phyloP scores from a whole-genome alignment of 1,140 invertebrate species.

The Anagrus nilaparvatae region DNA sequence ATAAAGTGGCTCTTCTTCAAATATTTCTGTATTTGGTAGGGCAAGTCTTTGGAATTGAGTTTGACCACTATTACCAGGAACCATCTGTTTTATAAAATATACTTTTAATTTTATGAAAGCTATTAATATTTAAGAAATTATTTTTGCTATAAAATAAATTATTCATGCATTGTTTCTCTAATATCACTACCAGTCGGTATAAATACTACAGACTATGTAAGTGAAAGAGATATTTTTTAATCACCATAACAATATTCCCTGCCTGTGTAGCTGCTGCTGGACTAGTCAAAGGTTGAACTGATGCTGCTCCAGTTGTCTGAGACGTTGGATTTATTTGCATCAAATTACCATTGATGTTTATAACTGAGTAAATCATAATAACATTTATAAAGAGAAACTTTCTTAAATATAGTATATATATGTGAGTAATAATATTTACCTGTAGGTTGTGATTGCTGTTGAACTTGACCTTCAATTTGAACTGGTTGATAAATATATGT shows the following conservation, averaged over 20 bases:
- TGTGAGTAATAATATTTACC: constrained; percentile 33
- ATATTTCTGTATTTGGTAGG: constrained; percentile 50
- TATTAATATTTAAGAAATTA: neutral
- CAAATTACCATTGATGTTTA: constrained; percentile 64
- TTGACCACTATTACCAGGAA: constrained; percentile 49
- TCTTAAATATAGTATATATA: neutral
- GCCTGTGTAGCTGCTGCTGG: constrained; percentile 56
- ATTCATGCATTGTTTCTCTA: constrained; percentile 30
- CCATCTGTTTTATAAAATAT: constrained; percentile 42
- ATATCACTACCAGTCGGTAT: constrained; percentile 36
- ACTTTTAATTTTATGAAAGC: constrained; percentile 2
- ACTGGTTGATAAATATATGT: constrained; percentile 82
- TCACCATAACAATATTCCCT: constrained; percentile 56
- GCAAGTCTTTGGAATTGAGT: constrained; percentile 55
- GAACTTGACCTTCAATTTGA: constrained; percentile 48
- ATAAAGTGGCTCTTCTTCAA: constrained; percentile 90
- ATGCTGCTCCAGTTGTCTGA: constrained; percentile 40
- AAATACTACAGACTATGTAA: constrained; percentile 30
- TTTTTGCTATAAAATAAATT: neutral
- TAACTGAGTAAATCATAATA: constrained; percentile 37
- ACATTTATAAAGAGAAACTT: constrained; percentile 7
- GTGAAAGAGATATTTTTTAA: constrained; percentile 35
- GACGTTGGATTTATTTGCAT: constrained; percentile 51
- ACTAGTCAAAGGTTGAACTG: constrained; percentile 43
- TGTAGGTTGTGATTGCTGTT: constrained; percentile 51